Base-by-base conservation (phyloP, 1,140 invertebrate genomes). In the Habropoda laboriosa region DNA sequence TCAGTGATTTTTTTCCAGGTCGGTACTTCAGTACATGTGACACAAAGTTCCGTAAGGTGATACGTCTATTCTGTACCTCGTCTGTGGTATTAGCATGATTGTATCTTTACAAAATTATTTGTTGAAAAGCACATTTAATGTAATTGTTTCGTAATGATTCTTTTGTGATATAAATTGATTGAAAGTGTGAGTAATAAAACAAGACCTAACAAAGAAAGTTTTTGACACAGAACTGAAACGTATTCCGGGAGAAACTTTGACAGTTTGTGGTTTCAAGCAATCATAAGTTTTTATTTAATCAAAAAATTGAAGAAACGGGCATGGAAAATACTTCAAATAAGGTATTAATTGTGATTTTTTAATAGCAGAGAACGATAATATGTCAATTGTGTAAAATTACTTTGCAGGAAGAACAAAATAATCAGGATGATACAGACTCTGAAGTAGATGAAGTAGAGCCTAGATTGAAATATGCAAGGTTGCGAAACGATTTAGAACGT, bases 401-500 rank as follows among this genome's bases (percentile, higher is more conserved):
- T 73, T 85, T 81, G 13, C 61, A 89, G 88, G 80, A 80, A 57
- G 86, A 90, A 38, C 88, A 88, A 42, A 88, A 77, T 63, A 91
- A 84, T 78, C 87, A 88, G 35, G 93, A 93, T 87, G 93, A 94
- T 86, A 92, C 92, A 45, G 94, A 94, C 78, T 91, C 91, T 38
- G 92, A 93, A 13, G 89, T 93, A 47, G 94, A 95, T 80, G 97
- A 99, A 90, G 94, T 96, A 77, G 98, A 99, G 90, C 98, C 98
- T 0, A 97, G 97, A 92, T 94, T 99, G 30, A 99, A 98, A 92
- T 99, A 98, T 93, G 95, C 96, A 82, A 94, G 98, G 64, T 95
- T 99, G 90, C 94, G 94, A 61, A 98, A 99, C 93, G 97, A 99
- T 94, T 91, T 99, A 7, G 94, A 95, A 85, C 95, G 95, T 83